These are phyloP conservation scores for Gymnodraco acuticeps DNA, from an alignment of 2,797 vertebrate genomes.

Conservation along the genomic window DNA sequence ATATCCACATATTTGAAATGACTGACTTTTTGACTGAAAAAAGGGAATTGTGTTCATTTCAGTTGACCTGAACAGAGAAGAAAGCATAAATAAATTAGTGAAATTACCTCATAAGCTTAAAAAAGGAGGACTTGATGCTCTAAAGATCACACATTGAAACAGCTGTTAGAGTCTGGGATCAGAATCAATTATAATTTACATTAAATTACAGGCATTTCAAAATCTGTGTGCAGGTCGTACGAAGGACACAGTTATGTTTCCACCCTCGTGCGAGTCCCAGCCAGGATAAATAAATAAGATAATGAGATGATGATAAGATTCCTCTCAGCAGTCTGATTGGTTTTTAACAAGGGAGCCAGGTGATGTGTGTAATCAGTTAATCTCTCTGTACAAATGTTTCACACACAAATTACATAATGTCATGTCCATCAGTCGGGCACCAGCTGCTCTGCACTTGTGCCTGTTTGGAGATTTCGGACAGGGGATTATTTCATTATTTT, in stretches of 20 bases:
- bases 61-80: neutral
- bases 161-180: neutral
- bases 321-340: neutral
- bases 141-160: neutral
- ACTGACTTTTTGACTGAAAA: too few relatives aligned
- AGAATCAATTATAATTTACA: neutral
- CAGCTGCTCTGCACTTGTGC: neutral
- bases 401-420: neutral
- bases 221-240: neutral
- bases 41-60: neutral
- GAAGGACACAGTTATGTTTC: neutral
- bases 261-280: neutral
- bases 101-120: too few relatives aligned
- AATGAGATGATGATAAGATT: neutral
- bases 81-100: too few relatives aligned
- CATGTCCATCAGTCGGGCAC: neutral
- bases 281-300: neutral
- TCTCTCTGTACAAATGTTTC: neutral
- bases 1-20: too few relatives aligned
- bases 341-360: neutral
- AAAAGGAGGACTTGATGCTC: too few relatives aligned
- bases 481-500: neutral
- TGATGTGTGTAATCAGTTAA: constrained; percentile 12
- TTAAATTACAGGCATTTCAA: neutral
- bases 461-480: neutral